Conservation (phyloP, 2,113 vertebrate genomes). For the Ploceus nigricollis region DNA sequence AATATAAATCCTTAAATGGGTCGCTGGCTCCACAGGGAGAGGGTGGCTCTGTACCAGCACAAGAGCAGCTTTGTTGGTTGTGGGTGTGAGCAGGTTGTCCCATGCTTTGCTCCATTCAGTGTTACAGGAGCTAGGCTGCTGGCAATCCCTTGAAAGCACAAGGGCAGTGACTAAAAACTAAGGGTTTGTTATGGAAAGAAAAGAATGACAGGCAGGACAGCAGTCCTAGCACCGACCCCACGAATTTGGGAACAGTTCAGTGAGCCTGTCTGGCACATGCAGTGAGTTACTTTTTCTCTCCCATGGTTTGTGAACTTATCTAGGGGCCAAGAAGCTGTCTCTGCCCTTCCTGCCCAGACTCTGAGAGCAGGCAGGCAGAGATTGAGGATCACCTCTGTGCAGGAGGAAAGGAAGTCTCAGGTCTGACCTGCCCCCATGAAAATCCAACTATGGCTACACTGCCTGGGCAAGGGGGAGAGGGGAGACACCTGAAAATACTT, state of each 20-base stretch:
- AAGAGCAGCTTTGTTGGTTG: neutral
- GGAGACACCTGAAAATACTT: neutral
- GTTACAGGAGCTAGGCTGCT: neutral
- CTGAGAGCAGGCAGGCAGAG: neutral
- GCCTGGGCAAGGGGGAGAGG: neutral
- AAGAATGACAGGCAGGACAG: neutral
- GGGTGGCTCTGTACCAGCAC: neutral
- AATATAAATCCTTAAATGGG: neutral
- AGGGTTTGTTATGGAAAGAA: neutral
- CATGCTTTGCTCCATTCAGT: accelerated
- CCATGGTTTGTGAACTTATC: accelerated
- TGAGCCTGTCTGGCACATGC: neutral
- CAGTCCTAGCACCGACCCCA: accelerated
- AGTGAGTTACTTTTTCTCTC: neutral
- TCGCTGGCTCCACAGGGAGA: accelerated
- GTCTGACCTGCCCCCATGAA: accelerated
- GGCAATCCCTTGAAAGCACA: neutral
- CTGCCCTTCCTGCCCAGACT: neutral
- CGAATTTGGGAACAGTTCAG: neutral
- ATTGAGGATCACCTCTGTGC: accelerated
- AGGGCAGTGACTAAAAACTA: neutral
- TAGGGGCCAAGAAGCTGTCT: neutral
- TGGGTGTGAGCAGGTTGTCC: neutral
- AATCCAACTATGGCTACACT: neutral
- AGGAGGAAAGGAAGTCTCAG: neutral